These are phyloP conservation scores for Apamea monoglypha DNA, from an alignment of 2,888 invertebrate genomes.

Conservation along the genomic window DNA sequence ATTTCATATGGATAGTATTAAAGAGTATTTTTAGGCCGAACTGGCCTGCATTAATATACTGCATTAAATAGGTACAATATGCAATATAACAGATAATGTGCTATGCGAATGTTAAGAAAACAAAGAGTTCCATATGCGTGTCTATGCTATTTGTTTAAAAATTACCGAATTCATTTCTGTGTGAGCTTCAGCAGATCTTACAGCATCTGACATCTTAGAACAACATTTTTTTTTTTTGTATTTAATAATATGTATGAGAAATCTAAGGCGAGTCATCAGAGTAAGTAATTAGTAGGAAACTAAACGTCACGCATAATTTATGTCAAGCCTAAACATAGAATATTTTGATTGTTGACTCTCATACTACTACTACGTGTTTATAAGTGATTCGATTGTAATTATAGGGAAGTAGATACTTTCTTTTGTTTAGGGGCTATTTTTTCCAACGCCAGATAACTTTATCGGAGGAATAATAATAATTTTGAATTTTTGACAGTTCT, in stretches of 20 bases:
- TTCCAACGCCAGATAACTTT: too few relatives aligned
- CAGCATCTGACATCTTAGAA: not conserved
- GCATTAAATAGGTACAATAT: not conserved
- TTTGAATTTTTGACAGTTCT: too few relatives aligned
- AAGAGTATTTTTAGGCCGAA: slow-evolving; percentile 2
- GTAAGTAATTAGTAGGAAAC: not conserved
- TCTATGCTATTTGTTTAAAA: not conserved
- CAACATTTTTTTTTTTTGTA: not conserved
- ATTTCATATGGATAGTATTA: not conserved
- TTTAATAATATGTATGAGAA: not conserved
- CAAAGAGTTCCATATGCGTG: not conserved
- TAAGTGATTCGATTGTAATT: not conserved
- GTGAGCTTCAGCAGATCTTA: not conserved
- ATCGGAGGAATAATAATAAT: too few relatives aligned
- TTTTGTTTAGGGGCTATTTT: not conserved
- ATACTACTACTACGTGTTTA: not conserved
- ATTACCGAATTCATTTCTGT: not conserved
- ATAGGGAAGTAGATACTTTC: not conserved
- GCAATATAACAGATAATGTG: not conserved
- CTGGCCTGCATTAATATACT: not conserved
- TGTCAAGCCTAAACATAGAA: not conserved
- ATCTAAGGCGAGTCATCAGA: not conserved
- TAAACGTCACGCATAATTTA: not conserved
- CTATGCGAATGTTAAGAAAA: not conserved
- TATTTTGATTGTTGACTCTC: not conserved